Percentiles rank a stretch among this genome's conserved stretches.
Conservation (phyloP, 1,140 invertebrate genomes). For the Orchestia grillus region DNA sequence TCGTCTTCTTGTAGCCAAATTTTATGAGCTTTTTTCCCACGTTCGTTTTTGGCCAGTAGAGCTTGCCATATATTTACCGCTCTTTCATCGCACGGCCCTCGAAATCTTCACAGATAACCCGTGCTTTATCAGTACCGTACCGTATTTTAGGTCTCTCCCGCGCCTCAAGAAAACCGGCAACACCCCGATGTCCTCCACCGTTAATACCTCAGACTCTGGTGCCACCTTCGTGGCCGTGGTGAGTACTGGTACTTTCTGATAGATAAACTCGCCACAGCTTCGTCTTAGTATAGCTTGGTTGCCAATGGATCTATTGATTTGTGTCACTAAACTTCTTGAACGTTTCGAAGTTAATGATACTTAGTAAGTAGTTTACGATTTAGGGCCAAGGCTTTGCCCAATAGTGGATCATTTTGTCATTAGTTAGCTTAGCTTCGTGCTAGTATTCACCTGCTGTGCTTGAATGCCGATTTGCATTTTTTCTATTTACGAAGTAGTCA, state of each 20-base stretch:
- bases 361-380: background rate
- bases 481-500: background rate
- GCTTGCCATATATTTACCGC: too few species aligned
- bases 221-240: constrained; percentile 47
- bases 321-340: background rate
- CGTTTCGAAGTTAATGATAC: background rate
- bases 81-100: background rate
- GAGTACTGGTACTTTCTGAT: background rate
- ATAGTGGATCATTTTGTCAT: background rate
- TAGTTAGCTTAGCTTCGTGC: background rate
- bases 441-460: background rate
- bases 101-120: background rate
- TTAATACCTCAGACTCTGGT: background rate
- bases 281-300: background rate
- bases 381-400: background rate
- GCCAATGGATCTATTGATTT: background rate
- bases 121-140: background rate
- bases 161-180: constrained; percentile 49
- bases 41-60: too few species aligned
- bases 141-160: constrained; percentile 41
- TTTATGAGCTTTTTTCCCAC: too few species aligned
- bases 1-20: too few species aligned
- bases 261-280: background rate
- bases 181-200: background rate
- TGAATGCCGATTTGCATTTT: background rate